Evolutionary conservation across 2,113 vertebrate genomes (phyloP).

Genomic region (Tragelaphus scriptus): DNA sequence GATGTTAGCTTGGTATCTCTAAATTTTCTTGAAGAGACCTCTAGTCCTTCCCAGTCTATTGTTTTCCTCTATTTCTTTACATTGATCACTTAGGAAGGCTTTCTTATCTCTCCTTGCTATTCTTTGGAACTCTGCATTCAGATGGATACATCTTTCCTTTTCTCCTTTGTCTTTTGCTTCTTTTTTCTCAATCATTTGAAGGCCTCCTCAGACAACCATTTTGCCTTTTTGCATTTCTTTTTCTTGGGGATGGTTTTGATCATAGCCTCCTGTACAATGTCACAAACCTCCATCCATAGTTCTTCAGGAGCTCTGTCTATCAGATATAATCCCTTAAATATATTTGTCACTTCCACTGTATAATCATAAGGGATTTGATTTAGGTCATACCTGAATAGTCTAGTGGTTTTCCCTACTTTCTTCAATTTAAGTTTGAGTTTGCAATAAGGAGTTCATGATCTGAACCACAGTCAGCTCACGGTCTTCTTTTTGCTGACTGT

Average conservation of each 20-base stretch:
- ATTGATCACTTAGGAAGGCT: not conserved
- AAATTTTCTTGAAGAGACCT: not conserved
- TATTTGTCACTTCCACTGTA: not conserved
- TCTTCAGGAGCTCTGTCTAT: not conserved
- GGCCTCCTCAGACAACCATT: not conserved
- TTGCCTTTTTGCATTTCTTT: not conserved
- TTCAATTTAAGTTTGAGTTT: not conserved
- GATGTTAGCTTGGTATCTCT: not conserved
- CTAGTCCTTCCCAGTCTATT: not conserved
- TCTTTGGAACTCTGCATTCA: not conserved
- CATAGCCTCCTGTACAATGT: not conserved
- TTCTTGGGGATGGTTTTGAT: not conserved
- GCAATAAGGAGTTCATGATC: not conserved
- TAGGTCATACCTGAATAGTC: not conserved
- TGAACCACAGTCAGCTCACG: rapidly evolving
- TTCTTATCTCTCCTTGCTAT: not conserved
- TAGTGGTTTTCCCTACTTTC: not conserved
- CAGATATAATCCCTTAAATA: not conserved
- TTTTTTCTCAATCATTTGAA: not conserved
- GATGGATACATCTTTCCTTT: not conserved
- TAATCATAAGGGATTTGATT: not conserved
- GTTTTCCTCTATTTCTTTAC: not conserved
- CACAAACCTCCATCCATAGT: not conserved
- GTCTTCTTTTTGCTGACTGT: not conserved
- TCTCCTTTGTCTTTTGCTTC: not conserved